Percentiles rank a stretch among this genome's conserved stretches.
These are phyloP conservation scores for Atrina japonica DNA, from an alignment of 2,888 invertebrate species.

Conservation along the genomic window DNA sequence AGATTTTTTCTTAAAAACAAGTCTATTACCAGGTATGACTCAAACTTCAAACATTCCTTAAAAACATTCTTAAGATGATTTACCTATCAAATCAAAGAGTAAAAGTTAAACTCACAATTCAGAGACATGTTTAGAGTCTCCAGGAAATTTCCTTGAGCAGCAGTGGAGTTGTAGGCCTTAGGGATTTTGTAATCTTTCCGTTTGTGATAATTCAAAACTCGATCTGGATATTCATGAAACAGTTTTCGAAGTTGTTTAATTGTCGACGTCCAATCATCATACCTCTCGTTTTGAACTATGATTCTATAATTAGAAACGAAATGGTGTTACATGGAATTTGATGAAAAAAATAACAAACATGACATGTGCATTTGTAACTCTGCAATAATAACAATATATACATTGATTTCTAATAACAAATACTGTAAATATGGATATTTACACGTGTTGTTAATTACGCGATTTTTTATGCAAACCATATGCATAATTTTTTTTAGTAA, in stretches of 20 bases:
- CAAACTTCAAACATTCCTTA: too few relatives aligned
- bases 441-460: too few relatives aligned
- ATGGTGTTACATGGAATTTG: background rate
- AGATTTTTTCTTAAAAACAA: too few relatives aligned
- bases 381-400: slow-evolving; percentile 1
- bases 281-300: slow-evolving; percentile 98
- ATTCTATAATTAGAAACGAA: slow-evolving; percentile 84
- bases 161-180: slow-evolving; percentile 80
- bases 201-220: slow-evolving; percentile 93
- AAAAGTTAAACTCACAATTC: slow-evolving; percentile 87
- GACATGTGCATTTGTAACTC: background rate
- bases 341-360: too few relatives aligned
- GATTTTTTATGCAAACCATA: too few relatives aligned
- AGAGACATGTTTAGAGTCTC: slow-evolving; percentile 99
- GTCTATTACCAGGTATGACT: too few relatives aligned
- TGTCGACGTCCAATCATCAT: slow-evolving; percentile 98
- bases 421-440: too few relatives aligned
- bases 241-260: slow-evolving; percentile 91
- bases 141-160: slow-evolving; percentile 95
- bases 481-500: too few relatives aligned
- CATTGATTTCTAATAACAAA: too few relatives aligned
- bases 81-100: too few relatives aligned
- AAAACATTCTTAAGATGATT: too few relatives aligned
- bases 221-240: slow-evolving; percentile 94
- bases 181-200: slow-evolving; percentile 64